Percentiles rank a stretch among this genome's conserved stretches.
These are phyloP conservation scores for Phallusia fumigata DNA, from an alignment of 23 tunicate species.

Conservation along the genomic window DNA sequence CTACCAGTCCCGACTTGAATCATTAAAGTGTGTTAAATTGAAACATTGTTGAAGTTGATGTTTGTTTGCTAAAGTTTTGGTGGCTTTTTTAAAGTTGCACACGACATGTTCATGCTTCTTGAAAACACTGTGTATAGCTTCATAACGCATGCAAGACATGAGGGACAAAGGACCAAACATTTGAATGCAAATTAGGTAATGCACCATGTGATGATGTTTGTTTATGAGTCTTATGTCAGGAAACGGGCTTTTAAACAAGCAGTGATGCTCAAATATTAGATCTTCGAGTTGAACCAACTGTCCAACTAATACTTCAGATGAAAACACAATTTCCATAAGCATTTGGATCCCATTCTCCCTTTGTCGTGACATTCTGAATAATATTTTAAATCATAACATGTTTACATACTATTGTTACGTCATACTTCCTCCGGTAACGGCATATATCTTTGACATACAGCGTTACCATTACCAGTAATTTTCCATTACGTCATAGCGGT, in stretches of 20 bases:
- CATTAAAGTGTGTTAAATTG: no score
- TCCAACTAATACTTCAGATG: neutral
- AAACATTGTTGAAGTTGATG: no score
- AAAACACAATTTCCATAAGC: conserved; percentile 28
- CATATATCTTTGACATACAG: no score
- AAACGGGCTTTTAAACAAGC: neutral
- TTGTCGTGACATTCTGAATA: no score
- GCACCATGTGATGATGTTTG: conserved; percentile 22
- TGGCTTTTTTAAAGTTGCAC: conserved; percentile 13
- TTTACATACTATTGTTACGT: no score
- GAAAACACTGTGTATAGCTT: conserved; percentile 18
- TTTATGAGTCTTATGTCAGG: conserved; percentile 8
- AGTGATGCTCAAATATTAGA: conserved; percentile 17
- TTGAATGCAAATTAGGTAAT: conserved; percentile 19
- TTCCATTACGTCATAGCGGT: no score
- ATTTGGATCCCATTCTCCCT: no score
- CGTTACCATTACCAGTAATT: no score
- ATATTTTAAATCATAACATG: no score
- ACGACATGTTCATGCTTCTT: conserved; percentile 17
- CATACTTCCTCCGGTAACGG: no score
- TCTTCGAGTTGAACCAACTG: conserved; percentile 14
- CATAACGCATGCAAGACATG: conserved; percentile 29
- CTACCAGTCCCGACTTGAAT: no score
- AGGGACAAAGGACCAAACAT: conserved; percentile 16
- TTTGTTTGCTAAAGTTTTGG: no score